A percentile compares a stretch with the other conserved stretches of the same genome.
Evolutionary conservation across 2,888 invertebrate genomes (phyloP).

Genomic region (Cephus rjabovi): DNA sequence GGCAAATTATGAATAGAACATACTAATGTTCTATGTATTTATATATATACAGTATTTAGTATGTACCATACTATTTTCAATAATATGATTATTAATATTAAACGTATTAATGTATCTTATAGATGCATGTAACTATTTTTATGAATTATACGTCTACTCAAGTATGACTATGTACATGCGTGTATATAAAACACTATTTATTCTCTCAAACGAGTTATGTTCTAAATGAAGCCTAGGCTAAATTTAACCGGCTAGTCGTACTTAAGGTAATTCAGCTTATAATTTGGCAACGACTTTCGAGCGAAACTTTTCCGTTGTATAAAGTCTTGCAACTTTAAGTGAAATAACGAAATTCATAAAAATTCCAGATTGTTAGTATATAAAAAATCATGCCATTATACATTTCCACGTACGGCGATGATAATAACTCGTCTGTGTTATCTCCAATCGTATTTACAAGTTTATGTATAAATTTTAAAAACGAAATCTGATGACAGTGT

Average conservation of each 20-base stretch:
- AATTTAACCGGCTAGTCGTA: not conserved
- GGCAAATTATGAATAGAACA: slow-evolving; percentile 18
- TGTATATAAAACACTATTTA: not conserved
- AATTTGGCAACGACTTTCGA: slow-evolving; percentile 5
- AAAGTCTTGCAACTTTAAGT: not conserved
- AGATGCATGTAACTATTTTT: not conserved
- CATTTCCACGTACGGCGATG: not conserved
- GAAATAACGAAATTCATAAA: not conserved
- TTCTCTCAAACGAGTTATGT: not conserved
- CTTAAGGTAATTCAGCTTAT: not conserved
- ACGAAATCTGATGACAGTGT: not conserved
- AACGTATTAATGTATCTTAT: not conserved
- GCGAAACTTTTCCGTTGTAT: not conserved
- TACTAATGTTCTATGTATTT: slow-evolving; percentile 13
- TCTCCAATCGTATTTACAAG: not conserved
- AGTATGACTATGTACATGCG: slow-evolving; percentile 1
- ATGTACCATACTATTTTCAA: not conserved
- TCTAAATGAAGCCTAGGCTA: not conserved
- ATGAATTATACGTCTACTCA: not conserved
- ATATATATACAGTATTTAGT: slow-evolving; percentile 17
- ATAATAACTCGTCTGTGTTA: not conserved
- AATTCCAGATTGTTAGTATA: not conserved
- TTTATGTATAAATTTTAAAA: not conserved
- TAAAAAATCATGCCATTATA: not conserved
- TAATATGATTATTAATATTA: not conserved